These are phyloP conservation scores for Laticauda laticaudata DNA, from an alignment of 2,113 vertebrate species.

Conservation along the genomic window DNA sequence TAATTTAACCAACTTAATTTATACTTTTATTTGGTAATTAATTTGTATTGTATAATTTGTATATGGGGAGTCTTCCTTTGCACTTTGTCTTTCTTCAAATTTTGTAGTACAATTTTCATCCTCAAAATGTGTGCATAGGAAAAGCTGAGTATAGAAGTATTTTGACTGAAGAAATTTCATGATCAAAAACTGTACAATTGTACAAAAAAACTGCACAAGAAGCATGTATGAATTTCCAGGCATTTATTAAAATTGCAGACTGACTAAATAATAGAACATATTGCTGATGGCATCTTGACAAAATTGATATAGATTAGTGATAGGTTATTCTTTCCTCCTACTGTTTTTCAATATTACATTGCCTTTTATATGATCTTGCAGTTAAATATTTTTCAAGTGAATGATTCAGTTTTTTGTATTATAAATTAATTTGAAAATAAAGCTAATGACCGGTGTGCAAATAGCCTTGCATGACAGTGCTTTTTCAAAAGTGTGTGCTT, in stretches of 20 bases:
- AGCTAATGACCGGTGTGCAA: neutral
- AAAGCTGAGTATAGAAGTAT: neutral
- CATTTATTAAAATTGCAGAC: neutral
- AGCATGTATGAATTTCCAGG: neutral
- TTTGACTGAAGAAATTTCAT: neutral
- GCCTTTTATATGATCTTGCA: neutral
- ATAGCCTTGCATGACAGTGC: neutral
- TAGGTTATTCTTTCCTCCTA: neutral
- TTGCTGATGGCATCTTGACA: neutral
- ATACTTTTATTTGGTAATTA: neutral
- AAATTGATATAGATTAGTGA: neutral
- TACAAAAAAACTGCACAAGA: neutral
- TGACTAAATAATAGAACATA: neutral
- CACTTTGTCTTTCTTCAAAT: neutral
- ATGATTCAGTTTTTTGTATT: neutral
- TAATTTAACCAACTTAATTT: neutral
- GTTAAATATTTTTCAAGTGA: neutral
- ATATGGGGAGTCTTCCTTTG: neutral
- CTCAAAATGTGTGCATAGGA: neutral
- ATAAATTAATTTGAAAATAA: neutral
- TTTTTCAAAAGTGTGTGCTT: neutral
- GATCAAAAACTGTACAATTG: neutral
- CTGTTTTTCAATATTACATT: neutral
- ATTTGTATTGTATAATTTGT: neutral
- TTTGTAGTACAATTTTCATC: neutral